Base-by-base conservation (phyloP, 2,888 invertebrate genomes). In the Lacanobia oleracea region DNA sequence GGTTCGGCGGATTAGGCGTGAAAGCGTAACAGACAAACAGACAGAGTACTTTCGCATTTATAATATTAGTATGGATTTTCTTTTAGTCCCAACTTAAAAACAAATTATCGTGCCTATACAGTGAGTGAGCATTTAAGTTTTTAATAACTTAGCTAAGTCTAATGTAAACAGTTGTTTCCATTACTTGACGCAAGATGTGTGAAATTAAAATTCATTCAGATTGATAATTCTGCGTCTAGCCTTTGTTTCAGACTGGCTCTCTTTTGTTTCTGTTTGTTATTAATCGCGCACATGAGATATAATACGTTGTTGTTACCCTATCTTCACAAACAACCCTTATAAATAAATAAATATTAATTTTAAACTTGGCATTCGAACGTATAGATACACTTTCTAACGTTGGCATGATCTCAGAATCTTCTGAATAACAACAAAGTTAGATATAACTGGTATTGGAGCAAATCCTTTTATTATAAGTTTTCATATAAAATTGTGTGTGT, bases 401-500 rank as follows among this genome's bases (percentile, higher is more conserved):
- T 84, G 72, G 77, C 80, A 77, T 72, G 78, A 62, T 59, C 50
- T 82, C 75, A 80, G 78, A 77, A 70, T 80, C 54, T 77, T 81
- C 68, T 74, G 72, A 81, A 79, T 79, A 80, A 75, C 67, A 81
- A 76, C 57, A 77, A 79, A 75, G 67, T 71, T 69, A 67, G 64
- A 78, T 84, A 64, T 77, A 69, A 73, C 53, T 69, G 70, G 18
- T 73, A 68, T 75, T 57, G 57, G 43, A 77, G 72, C 40, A 81
- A 82, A 81, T 82, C 74, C 66, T 75, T 74, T 71, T 67, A 45
- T 77, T 70, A 68, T 77, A 74, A 60, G 10, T 65, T 63, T 75
- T 68, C 70, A 77, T 77, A 79, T 84, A 80, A 83, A 82, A 82
- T 75, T 75, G 63, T 78, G 62, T 75, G 71, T 76, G 71, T 76